Base-by-base conservation (phyloP, 2,113 vertebrate species). In the Orcinus orca region DNA sequence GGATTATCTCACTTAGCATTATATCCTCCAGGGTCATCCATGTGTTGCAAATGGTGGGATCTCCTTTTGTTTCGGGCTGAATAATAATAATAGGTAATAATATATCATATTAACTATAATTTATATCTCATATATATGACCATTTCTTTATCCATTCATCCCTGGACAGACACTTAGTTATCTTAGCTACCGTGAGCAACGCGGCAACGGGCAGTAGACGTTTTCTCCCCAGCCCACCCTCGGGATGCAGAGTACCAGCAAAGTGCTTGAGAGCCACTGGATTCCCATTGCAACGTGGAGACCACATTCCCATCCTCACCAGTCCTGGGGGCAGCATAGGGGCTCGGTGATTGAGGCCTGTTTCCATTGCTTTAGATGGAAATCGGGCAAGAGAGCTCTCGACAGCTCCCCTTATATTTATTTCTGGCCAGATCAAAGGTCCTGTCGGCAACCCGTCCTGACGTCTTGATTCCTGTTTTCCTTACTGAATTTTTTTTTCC, bases 341-440 rank as follows among this genome's bases (percentile, higher is more conserved):
- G 63, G 8, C 55, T 76, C n/a, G 0, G 4, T 5, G 76, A 86
- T 10, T 15, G 70, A 31, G 62, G 84, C 31, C 29, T 55, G 21
- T 21, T 84, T 74, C 80, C 53, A 18, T 25, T 65, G 79, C 38
- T 90, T 53, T 53, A 55, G 95, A 83, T 44, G 82, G 77, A 87
- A 94, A 89, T 88, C 36, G 3, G 68, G 79, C 62, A 31, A 81
- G 92, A 93, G 84, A 67, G 79, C 36, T 87, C 95, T 85, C n/a
- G 41, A 88, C 50, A 79, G 90, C 89, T 95, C 79, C 82, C 70
- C 90, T 85, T 53, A 44, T 97, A 94, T 98, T 98, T 97, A 96
- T 98, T 97, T 95, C 96, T 74, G 58, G 83, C 87, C 95, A 83
- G 96, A 96, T 89, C 98, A 98, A 97, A 98, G 98, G 98, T 98